phyloP scores from a whole-genome alignment of 2,797 vertebrate species.

The Tokudaia muenninki region DNA sequence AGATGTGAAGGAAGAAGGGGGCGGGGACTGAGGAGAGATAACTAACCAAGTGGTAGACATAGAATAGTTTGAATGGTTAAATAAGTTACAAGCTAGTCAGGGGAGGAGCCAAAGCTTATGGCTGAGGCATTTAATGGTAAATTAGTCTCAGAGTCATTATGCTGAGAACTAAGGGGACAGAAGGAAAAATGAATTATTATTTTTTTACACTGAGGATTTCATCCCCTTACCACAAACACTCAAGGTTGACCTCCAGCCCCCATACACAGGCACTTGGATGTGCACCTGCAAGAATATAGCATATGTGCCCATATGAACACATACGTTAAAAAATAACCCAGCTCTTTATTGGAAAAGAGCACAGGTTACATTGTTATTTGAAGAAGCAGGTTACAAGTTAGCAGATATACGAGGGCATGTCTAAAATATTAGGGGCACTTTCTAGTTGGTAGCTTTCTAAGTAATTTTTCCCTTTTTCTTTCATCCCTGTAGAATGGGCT shows the following conservation, averaged over 20 bases:
- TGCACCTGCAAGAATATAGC: not conserved
- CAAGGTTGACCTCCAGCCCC: not conserved
- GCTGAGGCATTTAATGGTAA: not conserved
- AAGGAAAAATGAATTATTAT: not conserved
- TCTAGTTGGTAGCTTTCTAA: not conserved
- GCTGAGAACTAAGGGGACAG: not conserved
- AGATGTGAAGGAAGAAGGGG: not conserved
- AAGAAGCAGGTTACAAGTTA: constrained; percentile 8
- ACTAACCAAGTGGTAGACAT: not conserved
- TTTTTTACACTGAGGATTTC: not conserved
- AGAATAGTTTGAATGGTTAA: not conserved
- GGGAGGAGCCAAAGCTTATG: not conserved
- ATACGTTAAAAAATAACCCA: not conserved
- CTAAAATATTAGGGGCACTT: not conserved
- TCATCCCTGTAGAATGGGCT: not conserved
- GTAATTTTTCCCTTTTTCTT: not conserved
- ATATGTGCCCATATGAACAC: not conserved
- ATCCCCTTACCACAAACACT: not conserved
- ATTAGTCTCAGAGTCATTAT: not conserved
- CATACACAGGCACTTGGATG: not conserved
- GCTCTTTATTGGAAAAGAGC: not conserved
- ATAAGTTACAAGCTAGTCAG: not conserved
- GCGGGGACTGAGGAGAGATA: not conserved
- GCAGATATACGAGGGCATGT: not conserved
- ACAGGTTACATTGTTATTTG: not conserved